These are phyloP conservation scores for Corvus hawaiiensis DNA, from an alignment of 2,113 vertebrate genomes.

Conservation along the genomic window DNA sequence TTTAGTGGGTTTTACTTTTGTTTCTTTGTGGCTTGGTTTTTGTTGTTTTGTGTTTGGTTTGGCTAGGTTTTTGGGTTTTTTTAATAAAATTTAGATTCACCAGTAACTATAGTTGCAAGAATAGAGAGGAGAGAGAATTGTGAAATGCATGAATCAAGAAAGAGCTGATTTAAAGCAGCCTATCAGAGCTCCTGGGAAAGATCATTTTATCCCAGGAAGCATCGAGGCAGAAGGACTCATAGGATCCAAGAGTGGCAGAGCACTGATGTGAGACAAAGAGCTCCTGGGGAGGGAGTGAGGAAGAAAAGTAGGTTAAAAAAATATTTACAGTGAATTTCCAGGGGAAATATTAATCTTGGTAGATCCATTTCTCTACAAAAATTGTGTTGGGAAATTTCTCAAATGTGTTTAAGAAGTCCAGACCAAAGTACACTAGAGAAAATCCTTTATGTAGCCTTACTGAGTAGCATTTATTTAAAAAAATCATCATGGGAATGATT, in stretches of 20 bases:
- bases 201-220: slow-evolving; percentile 33
- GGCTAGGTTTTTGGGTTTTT: not conserved
- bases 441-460: not conserved
- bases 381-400: not conserved
- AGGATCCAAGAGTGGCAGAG: slow-evolving; percentile 5
- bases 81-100: not conserved
- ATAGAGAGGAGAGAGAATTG: not conserved
- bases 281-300: not conserved
- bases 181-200: not conserved
- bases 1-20: not conserved
- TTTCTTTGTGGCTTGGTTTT: not conserved
- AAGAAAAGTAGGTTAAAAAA: slow-evolving; percentile 46
- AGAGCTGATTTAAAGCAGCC: not conserved
- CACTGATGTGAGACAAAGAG: slow-evolving; percentile 31
- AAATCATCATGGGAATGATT: not conserved
- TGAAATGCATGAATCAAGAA: not conserved
- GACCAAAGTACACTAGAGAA: not conserved
- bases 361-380: not conserved
- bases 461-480: not conserved
- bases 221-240: slow-evolving; percentile 6
- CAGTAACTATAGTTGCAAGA: not conserved
- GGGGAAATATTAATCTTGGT: not conserved
- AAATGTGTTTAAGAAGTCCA: not conserved
- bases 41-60: not conserved
- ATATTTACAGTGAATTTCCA: slow-evolving; percentile 16